Base-by-base conservation (phyloP, 1,140 invertebrate genomes). In the Eumaeus atala region DNA sequence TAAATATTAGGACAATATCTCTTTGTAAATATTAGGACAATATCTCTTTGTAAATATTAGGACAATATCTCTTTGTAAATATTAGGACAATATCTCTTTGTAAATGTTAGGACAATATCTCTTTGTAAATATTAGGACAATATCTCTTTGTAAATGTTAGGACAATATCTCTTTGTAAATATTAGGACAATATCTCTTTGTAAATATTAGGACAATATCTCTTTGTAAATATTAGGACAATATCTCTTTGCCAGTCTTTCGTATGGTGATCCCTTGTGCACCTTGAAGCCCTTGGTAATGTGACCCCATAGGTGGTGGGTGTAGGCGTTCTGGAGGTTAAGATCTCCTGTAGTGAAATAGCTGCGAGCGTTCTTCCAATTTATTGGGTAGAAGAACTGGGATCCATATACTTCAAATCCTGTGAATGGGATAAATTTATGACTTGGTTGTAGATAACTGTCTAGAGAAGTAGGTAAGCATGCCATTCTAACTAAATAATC, bases 391-490 rank as follows among this genome's bases (percentile, higher is more conserved):
- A 72, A 70, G 14, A 67, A 59, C 34, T 67, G 50, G 12, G 64
- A 58, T 0, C 65, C 61, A 51, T 71, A 70, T 11, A 77, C 62
- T 58, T 70, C 63, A 47, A 74, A 74, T 36, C 68, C 67, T 72
- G 62, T 47, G 58, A 66, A 28, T 47, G 33, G 28, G 5, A 48
- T 16, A 42, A 50, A 42, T 14, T 40, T 40, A 42, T 18, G 10
- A 52, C n/a, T n/a, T n/a, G n/a, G n/a, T n/a, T n/a, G n/a, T n/a
- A n/a, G n/a, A n/a, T n/a, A n/a, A n/a, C n/a, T n/a, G n/a, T n/a
- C n/a, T n/a, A n/a, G n/a, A n/a, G n/a, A n/a, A n/a, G n/a, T n/a
- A n/a, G n/a, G n/a, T n/a, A n/a, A n/a, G n/a, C n/a, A n/a, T n/a
- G n/a, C n/a, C n/a, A n/a, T n/a, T n/a, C n/a, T n/a, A n/a, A n/a